Base-by-base conservation (phyloP, 2,888 invertebrate genomes). In the Lingula anatina region DNA sequence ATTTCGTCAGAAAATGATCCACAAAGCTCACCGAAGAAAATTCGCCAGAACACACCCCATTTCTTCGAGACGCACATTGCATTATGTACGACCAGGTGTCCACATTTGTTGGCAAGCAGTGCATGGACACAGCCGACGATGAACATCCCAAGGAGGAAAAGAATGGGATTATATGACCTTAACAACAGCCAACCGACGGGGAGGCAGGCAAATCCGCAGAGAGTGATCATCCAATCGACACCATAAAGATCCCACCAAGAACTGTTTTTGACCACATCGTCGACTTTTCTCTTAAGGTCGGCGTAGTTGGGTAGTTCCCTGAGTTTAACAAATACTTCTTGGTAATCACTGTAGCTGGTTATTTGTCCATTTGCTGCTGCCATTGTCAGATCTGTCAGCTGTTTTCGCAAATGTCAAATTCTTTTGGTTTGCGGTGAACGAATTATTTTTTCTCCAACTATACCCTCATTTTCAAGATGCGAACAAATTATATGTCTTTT, bases 231-330 rank as follows among this genome's bases (percentile, higher is more conserved):
- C 65, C 63, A 66, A 52, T 72, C 72, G 2, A 64, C 54, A 1
- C 72, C 73, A 54, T 71, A 63, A 12, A 54, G 41, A 18, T 73
- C 70, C 64, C 62, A 70, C 69, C 69, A 70, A 9, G 65, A 56
- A 47, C 61, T 59, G 4, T 39, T 31, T 2, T 49, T 41, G 4
- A 69, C 56, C 7, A 70, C 41, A 5, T 50, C 48, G 43, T 59
- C 53, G 2, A 72, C 68, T 49, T 65, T 45, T 2, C 50, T 31
- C 26, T 56, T 64, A 23, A 73, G 55, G 1, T 59, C 58, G 0
- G 54, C 47, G 48, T 66, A 69, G 31, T 60, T 58, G 1, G 73
- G 72, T 25, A 73, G 40, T 31, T 62, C 48, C 24, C 63, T 61
- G 3, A 71, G 45, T 26, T 64, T 55, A 2, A 69, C 66, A 21